Conservation (phyloP, 2,113 vertebrate genomes). For the Onychostoma macrolepis region DNA sequence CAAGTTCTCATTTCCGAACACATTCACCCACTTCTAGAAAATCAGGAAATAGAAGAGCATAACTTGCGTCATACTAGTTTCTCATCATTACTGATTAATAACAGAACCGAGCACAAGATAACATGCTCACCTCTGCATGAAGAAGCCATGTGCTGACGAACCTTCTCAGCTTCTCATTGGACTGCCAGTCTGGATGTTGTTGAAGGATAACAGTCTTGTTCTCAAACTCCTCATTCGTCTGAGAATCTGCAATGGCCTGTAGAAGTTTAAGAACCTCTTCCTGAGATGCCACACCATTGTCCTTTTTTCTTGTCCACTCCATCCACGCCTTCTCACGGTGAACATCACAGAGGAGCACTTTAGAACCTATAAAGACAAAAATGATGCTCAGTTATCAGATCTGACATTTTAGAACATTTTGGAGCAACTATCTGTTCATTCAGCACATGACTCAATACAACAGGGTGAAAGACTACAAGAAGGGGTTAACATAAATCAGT, state of each 20-base stretch:
- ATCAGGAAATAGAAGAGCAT: neutral
- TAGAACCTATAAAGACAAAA: neutral
- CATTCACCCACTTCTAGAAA: neutral
- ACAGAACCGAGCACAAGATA: neutral
- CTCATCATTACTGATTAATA: neutral
- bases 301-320: neutral
- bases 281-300: neutral
- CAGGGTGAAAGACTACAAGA: neutral
- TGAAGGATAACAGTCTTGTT: neutral
- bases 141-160: neutral
- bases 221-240: neutral
- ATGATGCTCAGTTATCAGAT: neutral
- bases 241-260: neutral
- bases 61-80: neutral
- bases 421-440: neutral
- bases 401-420: neutral
- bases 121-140: neutral
- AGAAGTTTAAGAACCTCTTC: neutral
- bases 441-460: neutral
- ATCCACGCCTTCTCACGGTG: neutral
- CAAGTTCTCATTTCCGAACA: neutral
- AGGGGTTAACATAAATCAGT: neutral
- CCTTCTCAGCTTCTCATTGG: neutral
- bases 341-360: conserved; percentile 6
- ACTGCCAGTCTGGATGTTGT: neutral